phyloP scores from a whole-genome alignment of 53 echinoderm and acorn worm species.

The Actinopyga echinites region DNA sequence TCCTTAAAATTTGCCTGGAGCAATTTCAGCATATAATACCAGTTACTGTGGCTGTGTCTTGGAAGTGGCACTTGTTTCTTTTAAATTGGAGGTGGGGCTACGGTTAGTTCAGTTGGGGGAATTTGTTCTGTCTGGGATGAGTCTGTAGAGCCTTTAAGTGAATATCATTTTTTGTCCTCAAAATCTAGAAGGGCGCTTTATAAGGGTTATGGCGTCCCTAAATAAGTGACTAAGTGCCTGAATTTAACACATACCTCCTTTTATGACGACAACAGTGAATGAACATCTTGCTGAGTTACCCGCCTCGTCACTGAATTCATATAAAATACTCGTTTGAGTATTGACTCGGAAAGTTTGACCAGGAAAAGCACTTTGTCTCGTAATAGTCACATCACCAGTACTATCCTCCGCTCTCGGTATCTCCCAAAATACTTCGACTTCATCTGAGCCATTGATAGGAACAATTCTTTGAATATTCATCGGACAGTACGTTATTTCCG shows the following conservation, averaged over 20 bases:
- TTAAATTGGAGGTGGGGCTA: no score
- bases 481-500: neutral
- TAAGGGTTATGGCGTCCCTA: no score
- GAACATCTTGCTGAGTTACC: neutral
- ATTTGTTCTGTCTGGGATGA: no score
- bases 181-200: no score
- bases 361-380: neutral
- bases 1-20: no score
- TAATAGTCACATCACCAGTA: neutral
- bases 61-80: no score
- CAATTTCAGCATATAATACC: no score
- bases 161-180: no score
- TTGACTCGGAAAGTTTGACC: neutral
- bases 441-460: neutral
- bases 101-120: no score
- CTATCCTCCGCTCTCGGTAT: neutral
- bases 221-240: no score
- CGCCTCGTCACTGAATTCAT: neutral
- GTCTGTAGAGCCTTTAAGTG: no score
- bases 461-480: neutral
- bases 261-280: neutral
- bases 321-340: neutral
- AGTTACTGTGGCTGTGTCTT: no score
- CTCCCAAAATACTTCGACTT: neutral
- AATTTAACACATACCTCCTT: neutral